phyloP scores from a whole-genome alignment of 2,113 vertebrate genomes.

The Physeter macrocephalus region DNA sequence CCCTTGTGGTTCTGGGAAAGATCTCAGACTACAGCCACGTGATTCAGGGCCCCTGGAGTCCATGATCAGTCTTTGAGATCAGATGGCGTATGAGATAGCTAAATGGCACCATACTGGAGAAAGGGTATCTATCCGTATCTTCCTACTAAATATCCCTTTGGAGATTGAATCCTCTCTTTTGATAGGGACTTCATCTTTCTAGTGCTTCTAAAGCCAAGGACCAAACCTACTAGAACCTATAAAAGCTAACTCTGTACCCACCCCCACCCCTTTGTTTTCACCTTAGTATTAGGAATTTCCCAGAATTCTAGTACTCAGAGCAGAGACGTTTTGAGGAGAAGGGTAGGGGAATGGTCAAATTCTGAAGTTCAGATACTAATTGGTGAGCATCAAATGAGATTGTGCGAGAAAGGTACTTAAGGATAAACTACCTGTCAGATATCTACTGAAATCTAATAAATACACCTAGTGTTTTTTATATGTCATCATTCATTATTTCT shows the following conservation, averaged over 20 bases:
- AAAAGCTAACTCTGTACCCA: background rate
- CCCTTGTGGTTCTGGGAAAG: background rate
- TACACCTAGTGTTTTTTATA: background rate
- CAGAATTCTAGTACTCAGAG: background rate
- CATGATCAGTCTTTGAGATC: background rate
- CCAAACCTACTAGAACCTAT: background rate
- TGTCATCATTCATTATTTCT: background rate
- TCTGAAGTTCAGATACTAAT: background rate
- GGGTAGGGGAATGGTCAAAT: accelerated
- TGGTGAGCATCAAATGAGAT: background rate
- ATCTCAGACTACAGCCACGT: background rate
- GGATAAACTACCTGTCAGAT: background rate
- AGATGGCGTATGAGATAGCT: too few relatives aligned
- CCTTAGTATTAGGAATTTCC: background rate
- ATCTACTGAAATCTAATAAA: background rate
- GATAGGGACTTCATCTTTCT: background rate
- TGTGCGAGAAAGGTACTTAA: background rate
- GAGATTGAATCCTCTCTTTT: background rate
- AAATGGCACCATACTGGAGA: background rate
- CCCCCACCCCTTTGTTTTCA: background rate
- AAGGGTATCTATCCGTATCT: background rate
- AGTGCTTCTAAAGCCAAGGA: background rate
- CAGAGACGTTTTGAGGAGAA: background rate
- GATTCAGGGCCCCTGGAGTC: background rate
- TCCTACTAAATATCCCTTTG: background rate